phyloP scores from a whole-genome alignment of 2,113 vertebrate genomes.

The Strix aluco region DNA sequence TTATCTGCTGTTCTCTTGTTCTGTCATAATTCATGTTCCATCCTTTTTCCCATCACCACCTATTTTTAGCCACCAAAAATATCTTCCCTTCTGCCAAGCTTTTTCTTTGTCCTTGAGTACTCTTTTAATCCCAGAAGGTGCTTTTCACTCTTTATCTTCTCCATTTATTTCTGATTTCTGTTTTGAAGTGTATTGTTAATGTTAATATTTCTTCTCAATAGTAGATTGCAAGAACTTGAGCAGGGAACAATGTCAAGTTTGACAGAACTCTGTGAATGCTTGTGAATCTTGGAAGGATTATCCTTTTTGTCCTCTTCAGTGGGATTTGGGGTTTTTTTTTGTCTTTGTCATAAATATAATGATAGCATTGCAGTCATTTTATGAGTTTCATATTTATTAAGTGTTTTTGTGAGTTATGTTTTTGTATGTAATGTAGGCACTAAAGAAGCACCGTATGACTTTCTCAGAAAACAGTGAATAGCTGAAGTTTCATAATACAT shows the following conservation, averaged over 20 bases:
- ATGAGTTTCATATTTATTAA: neutral
- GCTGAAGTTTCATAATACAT: neutral
- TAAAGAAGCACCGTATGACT: neutral
- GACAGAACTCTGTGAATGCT: neutral
- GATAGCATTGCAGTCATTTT: neutral
- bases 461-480: neutral
- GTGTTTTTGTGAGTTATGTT: fast-evolving
- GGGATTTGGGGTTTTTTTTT: neutral
- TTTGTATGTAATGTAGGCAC: neutral
- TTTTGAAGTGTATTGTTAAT: neutral
- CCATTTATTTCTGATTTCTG: neutral
- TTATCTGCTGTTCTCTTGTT: neutral
- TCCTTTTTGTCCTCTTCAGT: neutral
- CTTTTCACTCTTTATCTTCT: neutral
- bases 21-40: neutral
- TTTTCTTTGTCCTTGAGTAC: neutral
- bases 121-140: neutral
- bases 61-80: neutral
- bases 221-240: neutral
- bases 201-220: neutral
- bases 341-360: neutral
- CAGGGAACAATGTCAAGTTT: neutral
- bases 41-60: neutral
- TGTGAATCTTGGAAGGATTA: neutral
- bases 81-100: neutral